These are phyloP conservation scores for Ancistrus triradiatus DNA, from an alignment of 2,113 vertebrate genomes.

Conservation along the genomic window DNA sequence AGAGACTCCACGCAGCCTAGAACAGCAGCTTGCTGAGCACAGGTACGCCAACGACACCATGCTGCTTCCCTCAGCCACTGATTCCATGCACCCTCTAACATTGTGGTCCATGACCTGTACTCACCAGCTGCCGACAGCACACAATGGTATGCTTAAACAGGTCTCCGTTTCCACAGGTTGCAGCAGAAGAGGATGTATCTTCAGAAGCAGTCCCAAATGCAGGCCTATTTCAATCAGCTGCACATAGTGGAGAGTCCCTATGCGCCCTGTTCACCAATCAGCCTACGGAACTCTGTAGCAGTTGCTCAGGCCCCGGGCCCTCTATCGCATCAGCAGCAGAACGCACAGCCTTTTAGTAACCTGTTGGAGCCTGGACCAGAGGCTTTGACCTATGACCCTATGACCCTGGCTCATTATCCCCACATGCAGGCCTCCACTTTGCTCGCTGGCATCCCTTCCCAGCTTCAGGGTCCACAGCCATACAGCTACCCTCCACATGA, in stretches of 20 bases:
- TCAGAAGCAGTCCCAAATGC: conserved; percentile 92
- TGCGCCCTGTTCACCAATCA: conserved; percentile 64
- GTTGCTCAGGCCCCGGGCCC: conserved; percentile 67
- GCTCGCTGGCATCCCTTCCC: conserved; percentile 34
- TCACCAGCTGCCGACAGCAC: background rate
- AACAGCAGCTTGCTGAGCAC: conserved; percentile 96
- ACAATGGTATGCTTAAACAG: background rate
- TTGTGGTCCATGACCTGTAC: background rate
- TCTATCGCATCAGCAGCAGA: conserved; percentile 58
- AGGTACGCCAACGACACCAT: conserved; percentile 67
- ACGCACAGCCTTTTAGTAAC: conserved; percentile 56
- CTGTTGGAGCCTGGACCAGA: conserved; percentile 63
- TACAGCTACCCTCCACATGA: conserved; percentile 74
- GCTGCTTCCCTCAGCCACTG: background rate
- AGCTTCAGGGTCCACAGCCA: conserved; percentile 41
- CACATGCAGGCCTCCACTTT: conserved; percentile 56
- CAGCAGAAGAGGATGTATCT: conserved; percentile 93
- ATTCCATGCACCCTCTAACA: background rate
- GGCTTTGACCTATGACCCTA: conserved; percentile 65
- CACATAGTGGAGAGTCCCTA: conserved; percentile 88
- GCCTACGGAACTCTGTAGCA: conserved; percentile 71
- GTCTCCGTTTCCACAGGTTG: conserved; percentile 70
- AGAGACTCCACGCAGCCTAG: conserved; percentile 87
- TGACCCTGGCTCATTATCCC: conserved; percentile 72
- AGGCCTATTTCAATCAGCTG: conserved; percentile 96